Base-by-base conservation (phyloP, 2,888 invertebrate genomes). In the Poecilus cupreus region DNA sequence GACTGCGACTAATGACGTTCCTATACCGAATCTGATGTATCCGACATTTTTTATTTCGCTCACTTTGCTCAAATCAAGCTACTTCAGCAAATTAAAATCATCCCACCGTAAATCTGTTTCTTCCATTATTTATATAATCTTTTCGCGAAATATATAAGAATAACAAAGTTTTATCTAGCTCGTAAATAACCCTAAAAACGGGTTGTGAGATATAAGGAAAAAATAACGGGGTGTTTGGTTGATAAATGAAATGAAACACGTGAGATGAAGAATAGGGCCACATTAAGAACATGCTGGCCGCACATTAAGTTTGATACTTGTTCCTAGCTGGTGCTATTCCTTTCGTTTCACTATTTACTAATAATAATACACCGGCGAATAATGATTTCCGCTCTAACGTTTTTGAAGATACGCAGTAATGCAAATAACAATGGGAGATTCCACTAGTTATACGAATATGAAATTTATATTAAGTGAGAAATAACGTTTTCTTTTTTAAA, bases 201-300 rank as follows among this genome's bases (percentile, higher is more conserved):
- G 32, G 5, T 32, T 5, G 32, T 5, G 8, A 32, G 32, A 32
- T 32, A 32, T 32, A 32, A 54, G 18, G 54, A 54, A 54, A 54
- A 54, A 54, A 54, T 20, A 20, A 8, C 32, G 8, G 32, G 32
- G 32, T 32, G 20, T 54, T 54, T 54, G 11, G 54, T 54, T 54
- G 22, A 54, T 54, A 54, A 54, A 54, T 54, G 54, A 11, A 54
- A 54, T 20, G 20, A 54, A 54, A 54, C 54, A 54, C 54, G 22
- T 54, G 22, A 54, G 54, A 20, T 54, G 54, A 54, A 22, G 10
- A 20, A 54, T 54, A 32, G 54, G 54, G 20, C 10, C 22, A 11
- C 20, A 51, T 51, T 51, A 54, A 49, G 54, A 11, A 22, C 20
- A 54, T 18, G 54, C 18, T 49, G 54, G 22, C 3, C 20, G 22